These are phyloP conservation scores for Gambusia affinis DNA, from an alignment of 2,113 vertebrate species.

Conservation along the genomic window DNA sequence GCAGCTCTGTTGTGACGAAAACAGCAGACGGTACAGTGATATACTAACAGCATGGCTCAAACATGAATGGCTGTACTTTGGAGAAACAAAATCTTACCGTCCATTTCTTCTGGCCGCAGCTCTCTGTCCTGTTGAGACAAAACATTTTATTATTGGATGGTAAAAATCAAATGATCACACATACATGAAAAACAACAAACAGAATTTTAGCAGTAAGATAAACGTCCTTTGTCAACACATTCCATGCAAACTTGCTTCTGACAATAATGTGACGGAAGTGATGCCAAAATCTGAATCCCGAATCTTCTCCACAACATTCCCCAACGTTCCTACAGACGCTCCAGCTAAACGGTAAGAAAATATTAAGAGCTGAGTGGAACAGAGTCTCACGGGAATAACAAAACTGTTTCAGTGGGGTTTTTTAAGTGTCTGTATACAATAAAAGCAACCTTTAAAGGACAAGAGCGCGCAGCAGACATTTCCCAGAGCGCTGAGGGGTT, in stretches of 20 bases:
- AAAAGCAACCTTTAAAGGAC: conserved; percentile 80
- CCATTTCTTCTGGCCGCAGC: conserved; percentile 94
- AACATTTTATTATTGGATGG: conserved; percentile 15
- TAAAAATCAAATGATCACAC: conserved; percentile 3
- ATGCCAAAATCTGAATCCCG: conserved; percentile 22
- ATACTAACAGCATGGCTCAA: neutral
- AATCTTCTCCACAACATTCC: conserved; percentile 29
- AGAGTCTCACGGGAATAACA: conserved; percentile 24
- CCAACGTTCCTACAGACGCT: neutral
- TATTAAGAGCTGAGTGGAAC: neutral
- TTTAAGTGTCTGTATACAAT: conserved; percentile 42
- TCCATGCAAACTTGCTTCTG: conserved; percentile 24
- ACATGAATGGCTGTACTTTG: neutral
- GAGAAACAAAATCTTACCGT: conserved; percentile 82
- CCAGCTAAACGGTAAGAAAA: conserved; percentile 5
- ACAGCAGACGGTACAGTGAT: conserved; percentile 10
- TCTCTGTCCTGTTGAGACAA: conserved; percentile 90
- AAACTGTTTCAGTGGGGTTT: conserved; percentile 31
- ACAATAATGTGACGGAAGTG: conserved; percentile 9
- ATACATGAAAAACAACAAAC: neutral
- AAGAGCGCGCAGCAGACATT: conserved; percentile 62
- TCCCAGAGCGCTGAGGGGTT: conserved; percentile 74
- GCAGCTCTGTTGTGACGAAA: conserved; percentile 83
- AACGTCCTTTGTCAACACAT: conserved; percentile 7
- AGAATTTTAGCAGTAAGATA: conserved; percentile 17